Conservation (phyloP, 2,113 vertebrate species). For the Platanista minor region DNA sequence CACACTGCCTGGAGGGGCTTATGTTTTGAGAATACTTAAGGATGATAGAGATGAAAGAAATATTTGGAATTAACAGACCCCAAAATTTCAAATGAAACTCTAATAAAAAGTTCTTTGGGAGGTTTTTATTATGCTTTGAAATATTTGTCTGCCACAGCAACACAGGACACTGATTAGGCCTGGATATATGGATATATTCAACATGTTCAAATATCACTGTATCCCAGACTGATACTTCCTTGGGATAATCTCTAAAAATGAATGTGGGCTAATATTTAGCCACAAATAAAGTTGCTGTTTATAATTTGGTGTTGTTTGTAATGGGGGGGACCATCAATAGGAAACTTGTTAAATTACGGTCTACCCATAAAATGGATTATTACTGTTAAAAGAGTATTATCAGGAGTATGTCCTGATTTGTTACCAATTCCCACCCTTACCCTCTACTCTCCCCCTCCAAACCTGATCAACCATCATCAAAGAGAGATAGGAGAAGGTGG, state of each 20-base stretch:
- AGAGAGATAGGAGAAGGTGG: background rate
- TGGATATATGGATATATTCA: background rate
- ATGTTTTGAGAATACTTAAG: background rate
- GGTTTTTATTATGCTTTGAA: background rate
- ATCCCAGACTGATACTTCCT: background rate
- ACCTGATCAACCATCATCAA: background rate
- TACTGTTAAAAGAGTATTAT: background rate
- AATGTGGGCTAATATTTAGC: background rate
- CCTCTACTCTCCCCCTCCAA: background rate
- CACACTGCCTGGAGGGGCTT: background rate
- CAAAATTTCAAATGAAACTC: background rate
- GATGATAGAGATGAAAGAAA: background rate
- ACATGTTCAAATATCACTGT: background rate
- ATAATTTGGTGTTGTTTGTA: background rate
- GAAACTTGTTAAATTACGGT: background rate
- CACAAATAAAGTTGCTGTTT: background rate
- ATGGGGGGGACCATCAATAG: background rate
- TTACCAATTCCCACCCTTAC: background rate
- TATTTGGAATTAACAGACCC: background rate
- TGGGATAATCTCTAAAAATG: background rate
- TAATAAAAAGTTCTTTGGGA: background rate
- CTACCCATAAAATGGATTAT: background rate
- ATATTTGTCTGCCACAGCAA: background rate
- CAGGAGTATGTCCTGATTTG: background rate
- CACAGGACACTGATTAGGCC: background rate